phyloP scores from a whole-genome alignment of 2,888 invertebrate genomes.

The Drosophila ustulata region DNA sequence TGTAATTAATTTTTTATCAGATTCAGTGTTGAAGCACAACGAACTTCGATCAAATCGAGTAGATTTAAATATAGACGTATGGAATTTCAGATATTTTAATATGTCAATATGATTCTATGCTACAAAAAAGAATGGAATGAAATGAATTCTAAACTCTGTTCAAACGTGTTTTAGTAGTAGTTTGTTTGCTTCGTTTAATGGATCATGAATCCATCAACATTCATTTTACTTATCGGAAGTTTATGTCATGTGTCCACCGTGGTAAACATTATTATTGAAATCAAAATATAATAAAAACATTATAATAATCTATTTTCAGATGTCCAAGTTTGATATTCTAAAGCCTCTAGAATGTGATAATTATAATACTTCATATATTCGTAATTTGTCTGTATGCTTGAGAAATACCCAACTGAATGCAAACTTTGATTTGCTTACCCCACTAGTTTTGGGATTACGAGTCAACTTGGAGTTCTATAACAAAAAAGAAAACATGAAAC shows the following conservation, averaged over 20 bases:
- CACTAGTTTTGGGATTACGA: conserved; percentile 20
- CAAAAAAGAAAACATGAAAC: conserved; percentile 10
- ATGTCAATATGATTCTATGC: background rate
- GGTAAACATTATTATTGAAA: conserved; percentile 12
- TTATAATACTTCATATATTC: conserved; percentile 40
- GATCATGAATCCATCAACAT: conserved; percentile 4
- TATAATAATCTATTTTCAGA: conserved; percentile 28
- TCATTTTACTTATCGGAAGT: background rate
- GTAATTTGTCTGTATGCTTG: conserved; percentile 26
- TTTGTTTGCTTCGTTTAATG: background rate
- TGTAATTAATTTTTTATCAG: background rate
- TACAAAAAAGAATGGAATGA: no score
- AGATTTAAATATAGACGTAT: no score
- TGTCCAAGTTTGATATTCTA: conserved; percentile 26
- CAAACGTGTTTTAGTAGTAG: background rate
- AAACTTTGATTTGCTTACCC: conserved; percentile 24
- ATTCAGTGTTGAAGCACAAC: background rate
- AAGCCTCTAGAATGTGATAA: conserved; percentile 26
- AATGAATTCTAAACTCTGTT: background rate
- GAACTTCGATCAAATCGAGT: background rate
- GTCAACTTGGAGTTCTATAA: conserved; percentile 38
- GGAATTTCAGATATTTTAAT: background rate
- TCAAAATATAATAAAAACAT: background rate
- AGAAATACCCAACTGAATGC: conserved; percentile 19
- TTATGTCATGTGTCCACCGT: background rate